phyloP scores from a whole-genome alignment of 2,797 vertebrate species.

The Etheostoma nigrum region DNA sequence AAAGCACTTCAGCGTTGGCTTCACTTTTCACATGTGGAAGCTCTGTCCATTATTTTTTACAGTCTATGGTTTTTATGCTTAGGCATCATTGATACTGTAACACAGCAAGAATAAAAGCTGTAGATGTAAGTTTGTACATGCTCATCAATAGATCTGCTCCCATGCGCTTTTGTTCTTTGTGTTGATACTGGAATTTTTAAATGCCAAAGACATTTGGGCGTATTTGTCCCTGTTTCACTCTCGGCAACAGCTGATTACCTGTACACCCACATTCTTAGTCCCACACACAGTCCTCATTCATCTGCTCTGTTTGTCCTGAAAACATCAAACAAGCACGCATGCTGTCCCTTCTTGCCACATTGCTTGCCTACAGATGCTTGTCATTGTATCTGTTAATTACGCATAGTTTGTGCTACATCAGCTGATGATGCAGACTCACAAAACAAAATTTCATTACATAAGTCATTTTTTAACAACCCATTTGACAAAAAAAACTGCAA shows the following conservation, averaged over 20 bases:
- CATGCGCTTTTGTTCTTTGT: neutral
- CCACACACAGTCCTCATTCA: slow-evolving; percentile 2
- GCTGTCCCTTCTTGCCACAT: neutral
- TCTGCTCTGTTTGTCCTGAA: slow-evolving; percentile 17
- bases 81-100: neutral
- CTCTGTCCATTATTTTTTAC: too few species aligned
- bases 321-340: neutral
- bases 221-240: neutral
- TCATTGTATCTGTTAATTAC: neutral
- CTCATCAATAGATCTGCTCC: neutral
- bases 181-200: neutral
- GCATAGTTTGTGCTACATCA: neutral
- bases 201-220: neutral
- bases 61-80: neutral
- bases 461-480: neutral
- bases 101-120: neutral
- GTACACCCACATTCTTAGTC: neutral
- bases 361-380: neutral
- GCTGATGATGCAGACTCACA: neutral
- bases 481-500: neutral
- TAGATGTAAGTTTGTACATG: too few species aligned
- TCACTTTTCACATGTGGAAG: too few species aligned
- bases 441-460: neutral
- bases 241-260: slow-evolving; percentile 23
- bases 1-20: too few species aligned